Percentiles rank a stretch among this genome's conserved stretches.
phyloP scores from a whole-genome alignment of 2,113 vertebrate genomes.

The Rynchops niger region DNA sequence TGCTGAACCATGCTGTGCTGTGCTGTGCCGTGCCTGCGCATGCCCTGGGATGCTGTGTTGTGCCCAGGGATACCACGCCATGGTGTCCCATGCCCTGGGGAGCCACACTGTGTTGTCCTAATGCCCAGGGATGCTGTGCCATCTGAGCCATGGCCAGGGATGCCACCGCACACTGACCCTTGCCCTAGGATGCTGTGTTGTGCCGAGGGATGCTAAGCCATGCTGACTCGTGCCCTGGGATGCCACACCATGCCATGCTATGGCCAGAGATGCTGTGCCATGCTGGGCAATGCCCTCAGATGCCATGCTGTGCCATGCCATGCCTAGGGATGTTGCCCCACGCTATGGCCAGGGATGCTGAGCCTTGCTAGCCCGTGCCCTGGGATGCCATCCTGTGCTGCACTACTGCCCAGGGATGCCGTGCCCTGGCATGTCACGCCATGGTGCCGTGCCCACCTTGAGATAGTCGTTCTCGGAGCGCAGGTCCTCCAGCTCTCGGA shows the following conservation, averaged over 20 bases:
- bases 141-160: neutral
- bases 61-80: neutral
- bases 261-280: neutral
- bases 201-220: neutral
- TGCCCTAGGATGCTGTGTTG: neutral
- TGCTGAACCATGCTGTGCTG: neutral
- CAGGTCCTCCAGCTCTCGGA: slow-evolving; percentile 93
- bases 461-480: slow-evolving; percentile 97
- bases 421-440: neutral
- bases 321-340: neutral
- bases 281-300: neutral
- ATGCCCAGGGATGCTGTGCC: neutral
- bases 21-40: too few species aligned
- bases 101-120: neutral
- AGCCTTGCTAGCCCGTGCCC: too few species aligned
- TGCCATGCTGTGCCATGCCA: neutral
- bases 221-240: neutral
- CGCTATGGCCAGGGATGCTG: neutral
- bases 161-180: neutral
- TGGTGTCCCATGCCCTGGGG: neutral
- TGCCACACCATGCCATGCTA: neutral
- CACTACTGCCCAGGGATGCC: neutral
- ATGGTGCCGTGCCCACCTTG: slow-evolving; percentile 81
- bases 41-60: too few species aligned
- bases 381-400: neutral